These are phyloP conservation scores for Myrmophylax atrothorax DNA, from an alignment of 2,113 vertebrate species.

Conservation along the genomic window DNA sequence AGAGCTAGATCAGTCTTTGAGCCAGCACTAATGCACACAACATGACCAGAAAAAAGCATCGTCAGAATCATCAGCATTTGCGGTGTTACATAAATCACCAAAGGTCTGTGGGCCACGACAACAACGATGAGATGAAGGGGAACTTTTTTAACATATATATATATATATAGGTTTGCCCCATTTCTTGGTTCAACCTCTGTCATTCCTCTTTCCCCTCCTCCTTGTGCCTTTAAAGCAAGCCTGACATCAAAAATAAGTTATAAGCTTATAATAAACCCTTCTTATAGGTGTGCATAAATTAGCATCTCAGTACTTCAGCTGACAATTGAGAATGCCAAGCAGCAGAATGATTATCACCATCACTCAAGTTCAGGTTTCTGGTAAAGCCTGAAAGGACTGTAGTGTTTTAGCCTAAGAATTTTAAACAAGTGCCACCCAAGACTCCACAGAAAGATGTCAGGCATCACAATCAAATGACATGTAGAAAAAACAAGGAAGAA, in stretches of 20 bases:
- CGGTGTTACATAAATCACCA: rapidly evolving
- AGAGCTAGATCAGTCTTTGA: background rate
- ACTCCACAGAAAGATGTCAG: background rate
- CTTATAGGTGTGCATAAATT: conserved; percentile 33
- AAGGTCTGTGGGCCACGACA: background rate
- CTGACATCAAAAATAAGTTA: background rate
- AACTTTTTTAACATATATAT: background rate
- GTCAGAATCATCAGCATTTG: background rate
- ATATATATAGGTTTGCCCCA: background rate
- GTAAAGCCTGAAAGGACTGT: background rate
- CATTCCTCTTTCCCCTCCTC: background rate
- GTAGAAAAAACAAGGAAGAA: background rate
- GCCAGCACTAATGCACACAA: background rate
- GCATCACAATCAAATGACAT: background rate
- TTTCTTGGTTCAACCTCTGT: background rate
- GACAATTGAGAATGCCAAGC: background rate
- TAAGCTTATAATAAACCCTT: background rate
- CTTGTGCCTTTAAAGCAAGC: background rate
- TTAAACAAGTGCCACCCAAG: background rate
- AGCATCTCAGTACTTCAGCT: background rate
- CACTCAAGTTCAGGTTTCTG: background rate
- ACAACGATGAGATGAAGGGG: background rate
- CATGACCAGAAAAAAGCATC: background rate
- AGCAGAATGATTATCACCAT: background rate
- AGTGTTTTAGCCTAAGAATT: background rate